These are phyloP conservation scores for Eidolon helvum DNA, from an alignment of 2,113 vertebrate species.

Conservation along the genomic window DNA sequence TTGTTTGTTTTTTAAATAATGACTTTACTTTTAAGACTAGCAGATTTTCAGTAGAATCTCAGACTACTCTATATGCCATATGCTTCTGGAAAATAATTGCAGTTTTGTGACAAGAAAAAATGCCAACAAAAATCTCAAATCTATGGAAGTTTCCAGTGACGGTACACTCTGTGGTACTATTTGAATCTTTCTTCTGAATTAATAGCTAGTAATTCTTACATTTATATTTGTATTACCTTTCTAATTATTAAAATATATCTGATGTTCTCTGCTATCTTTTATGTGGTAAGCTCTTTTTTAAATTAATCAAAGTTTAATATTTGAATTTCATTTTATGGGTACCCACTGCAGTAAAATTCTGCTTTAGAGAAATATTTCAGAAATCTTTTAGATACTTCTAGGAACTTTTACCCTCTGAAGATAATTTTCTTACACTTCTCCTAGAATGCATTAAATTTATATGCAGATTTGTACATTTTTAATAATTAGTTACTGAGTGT, in stretches of 20 bases:
- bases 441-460: neutral
- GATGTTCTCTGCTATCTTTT: neutral
- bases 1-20: neutral
- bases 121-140: neutral
- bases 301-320: neutral
- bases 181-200: neutral
- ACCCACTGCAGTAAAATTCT: neutral
- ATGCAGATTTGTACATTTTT: neutral
- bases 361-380: neutral
- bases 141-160: neutral
- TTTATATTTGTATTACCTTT: neutral
- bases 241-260: neutral
- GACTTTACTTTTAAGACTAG: neutral
- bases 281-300: neutral
- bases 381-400: neutral
- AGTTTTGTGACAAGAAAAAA: neutral
- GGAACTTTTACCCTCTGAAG: neutral
- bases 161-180: neutral
- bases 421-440: constrained; percentile 30
- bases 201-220: neutral
- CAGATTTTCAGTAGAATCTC: neutral
- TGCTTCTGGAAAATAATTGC: neutral
- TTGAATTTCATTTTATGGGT: constrained; percentile 20
- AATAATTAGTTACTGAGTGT: neutral
- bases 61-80: neutral